A percentile compares a stretch with the other conserved stretches of the same genome.
These are phyloP conservation scores for Tragelaphus buxtoni DNA, from an alignment of 2,113 vertebrate species.

Conservation along the genomic window DNA sequence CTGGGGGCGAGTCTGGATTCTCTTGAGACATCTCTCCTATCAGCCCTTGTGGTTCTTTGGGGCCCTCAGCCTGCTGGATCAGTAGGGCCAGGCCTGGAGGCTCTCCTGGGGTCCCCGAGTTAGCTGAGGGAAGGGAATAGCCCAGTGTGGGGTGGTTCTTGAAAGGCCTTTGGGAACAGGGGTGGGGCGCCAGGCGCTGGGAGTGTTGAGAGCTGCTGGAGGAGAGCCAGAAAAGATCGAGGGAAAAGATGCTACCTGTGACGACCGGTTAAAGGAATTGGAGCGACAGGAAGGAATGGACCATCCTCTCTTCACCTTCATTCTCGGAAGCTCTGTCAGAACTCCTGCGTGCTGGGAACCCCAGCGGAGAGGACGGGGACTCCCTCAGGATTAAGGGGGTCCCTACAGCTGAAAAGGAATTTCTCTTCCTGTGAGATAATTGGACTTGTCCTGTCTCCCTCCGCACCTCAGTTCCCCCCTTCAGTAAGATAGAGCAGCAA, in stretches of 20 bases:
- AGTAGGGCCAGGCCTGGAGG: neutral
- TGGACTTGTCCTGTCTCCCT: neutral
- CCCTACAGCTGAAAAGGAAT: neutral
- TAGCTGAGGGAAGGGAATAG: neutral
- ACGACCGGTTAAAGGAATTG: neutral
- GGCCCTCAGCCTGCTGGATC: neutral
- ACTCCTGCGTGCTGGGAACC: neutral
- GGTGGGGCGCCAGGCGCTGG: neutral
- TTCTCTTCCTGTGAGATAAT: neutral
- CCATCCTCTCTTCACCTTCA: neutral
- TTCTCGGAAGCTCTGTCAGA: neutral
- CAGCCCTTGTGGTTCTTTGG: neutral
- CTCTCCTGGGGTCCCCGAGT: neutral
- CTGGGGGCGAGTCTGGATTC: neutral
- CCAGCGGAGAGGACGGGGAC: neutral
- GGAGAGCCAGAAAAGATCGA: neutral
- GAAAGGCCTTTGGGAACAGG: constrained; percentile 47
- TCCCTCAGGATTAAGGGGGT: neutral
- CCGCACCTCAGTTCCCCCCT: neutral
- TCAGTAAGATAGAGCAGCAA: neutral
- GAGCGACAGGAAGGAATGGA: neutral
- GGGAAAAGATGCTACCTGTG: neutral
- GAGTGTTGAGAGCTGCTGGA: neutral
- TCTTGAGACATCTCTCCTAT: neutral
- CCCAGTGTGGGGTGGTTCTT: neutral